phyloP scores from a whole-genome alignment of 1,140 invertebrate species.

The Drosophila pallidifrons region DNA sequence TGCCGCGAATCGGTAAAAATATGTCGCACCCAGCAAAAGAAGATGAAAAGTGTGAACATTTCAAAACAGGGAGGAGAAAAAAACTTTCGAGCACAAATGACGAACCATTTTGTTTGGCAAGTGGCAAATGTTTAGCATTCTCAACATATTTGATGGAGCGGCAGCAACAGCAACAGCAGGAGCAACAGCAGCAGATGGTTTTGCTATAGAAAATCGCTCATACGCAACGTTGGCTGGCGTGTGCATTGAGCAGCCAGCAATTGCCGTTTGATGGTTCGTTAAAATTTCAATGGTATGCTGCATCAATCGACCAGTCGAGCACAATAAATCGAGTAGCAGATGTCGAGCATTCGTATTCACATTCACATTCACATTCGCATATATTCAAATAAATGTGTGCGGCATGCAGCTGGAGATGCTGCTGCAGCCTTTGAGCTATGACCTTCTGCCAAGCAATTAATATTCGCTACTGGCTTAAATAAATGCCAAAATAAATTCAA shows the following conservation, averaged over 20 bases:
- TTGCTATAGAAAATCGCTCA: slow-evolving; percentile 61
- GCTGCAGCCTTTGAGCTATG: background rate
- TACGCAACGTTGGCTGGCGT: slow-evolving; percentile 65
- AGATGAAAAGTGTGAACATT: slow-evolving; percentile 17
- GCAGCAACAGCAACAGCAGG: background rate
- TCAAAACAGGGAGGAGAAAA: background rate
- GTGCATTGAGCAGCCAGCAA: slow-evolving; percentile 50
- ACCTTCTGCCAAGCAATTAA: slow-evolving; percentile 36
- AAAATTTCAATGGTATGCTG: slow-evolving; percentile 57
- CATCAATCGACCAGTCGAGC: slow-evolving; percentile 51
- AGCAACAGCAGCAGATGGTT: slow-evolving; percentile 26
- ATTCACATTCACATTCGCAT: background rate
- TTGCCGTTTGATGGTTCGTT: slow-evolving; percentile 77
- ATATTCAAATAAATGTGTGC: slow-evolving; percentile 59
- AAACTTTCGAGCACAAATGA: slow-evolving; percentile 41
- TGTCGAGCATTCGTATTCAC: slow-evolving; percentile 1
- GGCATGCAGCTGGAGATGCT: slow-evolving; percentile 22
- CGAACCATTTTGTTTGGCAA: slow-evolving; percentile 53
- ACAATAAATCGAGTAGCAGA: slow-evolving; percentile 60
- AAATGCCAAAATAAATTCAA: slow-evolving; percentile 66
- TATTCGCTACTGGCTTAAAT: slow-evolving; percentile 52
- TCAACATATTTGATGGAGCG: slow-evolving; percentile 52
- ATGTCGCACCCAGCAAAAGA: slow-evolving; percentile 16
- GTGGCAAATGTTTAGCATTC: slow-evolving; percentile 74
- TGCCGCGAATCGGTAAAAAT: slow-evolving; percentile 50